Percentiles rank a stretch among this genome's conserved stretches.
These are phyloP conservation scores for Apodemus agrarius DNA, from an alignment of 2,797 vertebrate genomes.

Conservation along the genomic window DNA sequence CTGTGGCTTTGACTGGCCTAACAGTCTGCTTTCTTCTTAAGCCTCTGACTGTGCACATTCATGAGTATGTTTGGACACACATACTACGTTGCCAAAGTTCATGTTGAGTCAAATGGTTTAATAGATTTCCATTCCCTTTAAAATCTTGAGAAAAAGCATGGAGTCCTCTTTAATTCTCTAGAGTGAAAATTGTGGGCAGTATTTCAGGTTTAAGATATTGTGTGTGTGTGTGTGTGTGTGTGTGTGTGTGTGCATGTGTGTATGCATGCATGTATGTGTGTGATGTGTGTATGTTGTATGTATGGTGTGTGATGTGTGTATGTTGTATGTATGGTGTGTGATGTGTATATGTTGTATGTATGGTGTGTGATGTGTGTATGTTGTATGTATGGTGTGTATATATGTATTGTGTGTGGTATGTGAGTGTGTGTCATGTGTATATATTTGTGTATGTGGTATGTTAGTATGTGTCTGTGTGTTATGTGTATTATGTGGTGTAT, in stretches of 20 bases:
- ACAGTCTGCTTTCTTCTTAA: background rate
- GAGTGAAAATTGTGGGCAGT: background rate
- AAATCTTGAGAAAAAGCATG: slow-evolving; percentile 25
- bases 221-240: background rate
- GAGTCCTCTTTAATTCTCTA: slow-evolving; percentile 38
- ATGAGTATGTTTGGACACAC: no score
- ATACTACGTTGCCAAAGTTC: background rate
- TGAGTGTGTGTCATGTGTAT: no score
- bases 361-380: background rate
- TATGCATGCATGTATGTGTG: background rate
- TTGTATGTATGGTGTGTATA: background rate
- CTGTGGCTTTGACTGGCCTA: background rate
- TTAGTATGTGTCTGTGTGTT: background rate
- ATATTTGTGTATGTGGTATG: no score
- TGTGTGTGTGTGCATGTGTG: background rate
- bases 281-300: background rate
- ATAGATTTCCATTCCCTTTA: slow-evolving; percentile 25
- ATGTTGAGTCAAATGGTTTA: slow-evolving; percentile 40
- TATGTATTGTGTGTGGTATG: background rate
- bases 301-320: background rate
- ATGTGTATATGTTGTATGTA: no score
- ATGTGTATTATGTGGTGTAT: background rate
- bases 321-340: background rate
- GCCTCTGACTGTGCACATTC: background rate
- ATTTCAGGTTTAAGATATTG: background rate